Percentiles rank a stretch among this genome's conserved stretches.
Evolutionary conservation across 2,888 invertebrate genomes (phyloP).

Genomic region (Nomada ruficornis): DNA sequence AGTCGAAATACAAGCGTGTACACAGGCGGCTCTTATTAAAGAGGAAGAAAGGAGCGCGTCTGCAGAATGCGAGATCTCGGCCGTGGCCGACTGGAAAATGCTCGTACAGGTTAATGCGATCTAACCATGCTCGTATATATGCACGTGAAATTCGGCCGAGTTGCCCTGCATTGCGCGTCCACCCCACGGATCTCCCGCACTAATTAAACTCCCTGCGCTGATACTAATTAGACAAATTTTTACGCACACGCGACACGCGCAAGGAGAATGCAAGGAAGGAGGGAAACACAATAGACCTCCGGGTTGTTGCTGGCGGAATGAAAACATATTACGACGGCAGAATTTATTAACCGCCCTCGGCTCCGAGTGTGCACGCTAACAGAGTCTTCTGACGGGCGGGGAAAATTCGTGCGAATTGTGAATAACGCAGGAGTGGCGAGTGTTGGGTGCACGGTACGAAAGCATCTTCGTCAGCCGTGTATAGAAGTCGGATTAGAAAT

Average conservation of each 20-base stretch:
- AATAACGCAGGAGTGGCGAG: background rate
- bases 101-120: slow-evolving; percentile 66
- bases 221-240: slow-evolving; percentile 42
- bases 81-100: slow-evolving; percentile 68
- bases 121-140: slow-evolving; percentile 48
- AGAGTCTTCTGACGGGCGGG: background rate
- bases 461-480: background rate
- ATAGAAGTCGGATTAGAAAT: slow-evolving; percentile 58
- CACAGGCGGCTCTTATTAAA: slow-evolving; percentile 78
- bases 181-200: slow-evolving; percentile 27
- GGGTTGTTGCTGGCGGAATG: too few species aligned
- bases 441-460: background rate
- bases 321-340: too few species aligned
- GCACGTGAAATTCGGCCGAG: slow-evolving; percentile 27
- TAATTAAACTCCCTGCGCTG: slow-evolving; percentile 51
- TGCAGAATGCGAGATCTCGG: slow-evolving; percentile 70
- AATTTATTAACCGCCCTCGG: too few species aligned
- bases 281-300: too few species aligned
- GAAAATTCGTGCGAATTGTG: slow-evolving; percentile 2
- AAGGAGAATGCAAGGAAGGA: background rate
- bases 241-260: background rate
- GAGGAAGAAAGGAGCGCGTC: slow-evolving; percentile 70
- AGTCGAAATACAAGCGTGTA: slow-evolving; percentile 80
- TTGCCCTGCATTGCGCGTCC: background rate
- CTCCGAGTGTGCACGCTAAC: too few species aligned